These are phyloP conservation scores for Emydoidea blandingii DNA, from an alignment of 2,797 vertebrate genomes.

Conservation along the genomic window DNA sequence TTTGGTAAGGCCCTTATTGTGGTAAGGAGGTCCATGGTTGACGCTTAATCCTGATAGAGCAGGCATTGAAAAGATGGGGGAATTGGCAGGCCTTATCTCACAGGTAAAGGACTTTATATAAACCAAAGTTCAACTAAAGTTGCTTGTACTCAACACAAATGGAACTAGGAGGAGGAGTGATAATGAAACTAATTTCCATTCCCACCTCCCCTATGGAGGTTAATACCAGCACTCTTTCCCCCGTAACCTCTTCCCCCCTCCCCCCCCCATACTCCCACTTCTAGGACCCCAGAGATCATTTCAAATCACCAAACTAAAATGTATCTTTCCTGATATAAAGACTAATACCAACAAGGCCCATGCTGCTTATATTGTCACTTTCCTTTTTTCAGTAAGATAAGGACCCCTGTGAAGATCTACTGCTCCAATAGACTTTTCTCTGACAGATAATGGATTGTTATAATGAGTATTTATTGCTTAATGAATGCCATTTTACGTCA, in stretches of 20 bases:
- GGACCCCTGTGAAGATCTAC: background rate
- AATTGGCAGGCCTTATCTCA: background rate
- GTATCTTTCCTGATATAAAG: background rate
- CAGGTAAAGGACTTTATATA: background rate
- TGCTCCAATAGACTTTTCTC: background rate
- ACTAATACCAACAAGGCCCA: background rate
- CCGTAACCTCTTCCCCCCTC: background rate
- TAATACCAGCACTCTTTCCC: background rate
- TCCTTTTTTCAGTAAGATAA: background rate
- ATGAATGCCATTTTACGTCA: background rate
- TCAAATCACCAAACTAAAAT: fast-evolving
- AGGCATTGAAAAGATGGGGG: background rate
- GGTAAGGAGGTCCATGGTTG: background rate
- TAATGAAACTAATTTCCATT: background rate
- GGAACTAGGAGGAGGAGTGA: no score
- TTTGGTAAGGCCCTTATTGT: background rate
- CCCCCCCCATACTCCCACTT: background rate
- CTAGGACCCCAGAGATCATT: background rate
- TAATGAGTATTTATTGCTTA: background rate
- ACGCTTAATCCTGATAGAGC: background rate
- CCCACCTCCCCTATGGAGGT: background rate
- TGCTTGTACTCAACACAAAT: no score
- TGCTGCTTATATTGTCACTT: background rate
- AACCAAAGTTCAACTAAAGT: background rate
- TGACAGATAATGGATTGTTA: background rate